Base-by-base conservation (phyloP, 2,888 invertebrate species). In the Pogonocherus hispidulus region DNA sequence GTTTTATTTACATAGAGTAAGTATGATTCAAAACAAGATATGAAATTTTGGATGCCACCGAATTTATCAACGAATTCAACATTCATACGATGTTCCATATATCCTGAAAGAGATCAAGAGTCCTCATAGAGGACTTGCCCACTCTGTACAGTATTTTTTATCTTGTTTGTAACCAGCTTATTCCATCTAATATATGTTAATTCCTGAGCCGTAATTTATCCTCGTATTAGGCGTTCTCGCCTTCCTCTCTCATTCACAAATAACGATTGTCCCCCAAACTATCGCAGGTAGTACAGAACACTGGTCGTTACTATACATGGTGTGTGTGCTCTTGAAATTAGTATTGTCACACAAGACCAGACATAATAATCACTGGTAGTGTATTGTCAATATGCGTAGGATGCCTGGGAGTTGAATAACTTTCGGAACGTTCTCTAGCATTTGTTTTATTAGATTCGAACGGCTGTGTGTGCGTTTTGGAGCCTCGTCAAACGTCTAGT, bases 281-380 rank as follows among this genome's bases (percentile, higher is more conserved):
- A 8, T 5, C 4, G 27, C 27, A 27, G 27, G 27, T 27, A 27
- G 27, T 27, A 27, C 27, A 27, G 8, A 5, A 27, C 27, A 27
- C 27, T 16, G 16, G 41, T 41, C 4, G 41, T 41, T n/a, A 16
- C 41, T 14, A 41, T 41, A 16, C 41, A n/a, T 16, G 41, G 41
- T 41, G 3, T 41, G 41, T 41, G 41, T 41, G 41, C 41, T 41
- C 41, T 41, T 41, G 41, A 41, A 41, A 41, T 41, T 41, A 41
- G 41, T 41, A 41, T 41, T 41, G 41, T 41, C 41, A 41, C 41
- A 41, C 41, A 41, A 41, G 41, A 41, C n/a, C 41, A 41, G 41
- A 41, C 41, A 41, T 41, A 41, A 41, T 41, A 41, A 41, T 41
- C 41, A 41, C n/a, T 14, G 41, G 41, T 41, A 41, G 41, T 41